phyloP scores from a whole-genome alignment of 1,140 invertebrate genomes.

The Cataglyphis hispanica region DNA sequence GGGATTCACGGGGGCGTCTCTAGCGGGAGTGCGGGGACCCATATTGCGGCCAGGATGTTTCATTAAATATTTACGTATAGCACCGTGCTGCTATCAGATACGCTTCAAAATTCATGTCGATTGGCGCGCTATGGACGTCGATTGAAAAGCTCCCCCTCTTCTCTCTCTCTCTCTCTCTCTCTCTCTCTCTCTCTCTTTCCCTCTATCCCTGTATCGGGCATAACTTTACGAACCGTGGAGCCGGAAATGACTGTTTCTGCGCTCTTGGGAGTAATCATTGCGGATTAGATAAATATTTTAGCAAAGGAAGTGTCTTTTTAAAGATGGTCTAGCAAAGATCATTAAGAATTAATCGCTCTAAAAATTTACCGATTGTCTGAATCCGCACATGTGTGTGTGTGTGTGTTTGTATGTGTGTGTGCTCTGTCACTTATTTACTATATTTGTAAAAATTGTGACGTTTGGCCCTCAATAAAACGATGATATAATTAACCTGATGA shows the following conservation, averaged over 20 bases:
- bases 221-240: slow-evolving; percentile 82
- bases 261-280: slow-evolving; percentile 37
- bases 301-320: slow-evolving; percentile 26
- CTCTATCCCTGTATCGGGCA: slow-evolving; percentile 60
- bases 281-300: slow-evolving; percentile 49
- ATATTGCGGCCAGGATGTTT: slow-evolving; percentile 86
- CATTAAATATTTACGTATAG: slow-evolving; percentile 85
- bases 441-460: background rate
- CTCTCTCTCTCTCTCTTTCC: no score
- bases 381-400: background rate
- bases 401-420: no score
- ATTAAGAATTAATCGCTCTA: slow-evolving; percentile 10
- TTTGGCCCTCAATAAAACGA: background rate
- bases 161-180: background rate
- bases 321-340: slow-evolving; percentile 5
- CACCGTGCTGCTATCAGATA: slow-evolving; percentile 84
- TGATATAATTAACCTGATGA: background rate
- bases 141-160: slow-evolving; percentile 82
- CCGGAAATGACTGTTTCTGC: slow-evolving; percentile 56
- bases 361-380: background rate
- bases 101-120: slow-evolving; percentile 85
- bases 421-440: no score
- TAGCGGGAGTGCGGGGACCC: slow-evolving; percentile 75
- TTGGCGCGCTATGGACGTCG: slow-evolving; percentile 77
- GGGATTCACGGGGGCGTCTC: slow-evolving; percentile 65